A percentile compares a stretch with the other conserved stretches of the same genome.
phyloP scores from a whole-genome alignment of 1,140 invertebrate genomes.

The Yoshiicerus persimilis region DNA sequence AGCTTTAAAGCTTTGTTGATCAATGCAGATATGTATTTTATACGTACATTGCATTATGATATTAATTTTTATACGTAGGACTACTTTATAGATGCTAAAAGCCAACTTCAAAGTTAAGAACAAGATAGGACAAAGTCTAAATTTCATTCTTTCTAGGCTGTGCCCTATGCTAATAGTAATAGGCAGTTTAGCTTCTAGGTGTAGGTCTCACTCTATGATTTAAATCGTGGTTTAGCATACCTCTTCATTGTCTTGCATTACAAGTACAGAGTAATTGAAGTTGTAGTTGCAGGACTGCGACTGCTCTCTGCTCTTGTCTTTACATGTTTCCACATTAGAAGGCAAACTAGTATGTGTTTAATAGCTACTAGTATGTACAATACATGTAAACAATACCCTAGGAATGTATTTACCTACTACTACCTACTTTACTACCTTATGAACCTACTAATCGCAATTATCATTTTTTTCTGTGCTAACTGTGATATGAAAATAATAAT shows the following conservation, averaged over 20 bases:
- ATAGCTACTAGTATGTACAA: neutral
- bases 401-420: neutral
- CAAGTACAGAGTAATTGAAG: neutral
- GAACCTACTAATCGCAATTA: neutral
- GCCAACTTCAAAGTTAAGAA: neutral
- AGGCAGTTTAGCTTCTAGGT: neutral
- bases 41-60: neutral
- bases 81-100: neutral
- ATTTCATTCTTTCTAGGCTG: neutral
- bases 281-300: neutral
- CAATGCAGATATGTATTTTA: neutral
- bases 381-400: neutral
- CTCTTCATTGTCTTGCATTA: neutral
- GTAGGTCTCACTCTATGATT: slow-evolving; percentile 1
- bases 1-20: neutral
- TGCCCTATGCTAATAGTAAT: neutral
- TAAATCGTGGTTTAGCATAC: neutral
- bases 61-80: neutral
- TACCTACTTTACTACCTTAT: neutral
- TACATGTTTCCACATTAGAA: neutral
- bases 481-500: neutral
- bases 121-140: neutral
- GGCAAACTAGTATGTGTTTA: neutral
- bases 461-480: neutral
- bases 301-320: neutral